Evolutionary conservation across 2,113 vertebrate species (phyloP).

Genomic region (Riparia riparia): DNA sequence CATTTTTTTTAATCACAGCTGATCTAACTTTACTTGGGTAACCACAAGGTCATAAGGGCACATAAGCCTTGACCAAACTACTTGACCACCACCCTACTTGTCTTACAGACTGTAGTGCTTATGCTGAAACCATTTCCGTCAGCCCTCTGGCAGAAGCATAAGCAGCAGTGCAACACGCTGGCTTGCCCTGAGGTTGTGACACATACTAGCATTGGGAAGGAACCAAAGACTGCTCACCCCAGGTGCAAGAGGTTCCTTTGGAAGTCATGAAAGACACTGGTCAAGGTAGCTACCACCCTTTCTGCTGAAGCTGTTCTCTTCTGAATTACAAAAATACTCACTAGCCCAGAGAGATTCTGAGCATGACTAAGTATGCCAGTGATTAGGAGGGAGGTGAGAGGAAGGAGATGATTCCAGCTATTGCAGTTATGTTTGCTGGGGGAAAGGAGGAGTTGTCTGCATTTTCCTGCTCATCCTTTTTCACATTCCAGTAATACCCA

Average conservation of each 20-base stretch:
- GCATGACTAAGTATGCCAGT: rapidly evolving
- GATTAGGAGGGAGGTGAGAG: background rate
- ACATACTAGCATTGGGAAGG: background rate
- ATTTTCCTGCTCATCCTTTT: background rate
- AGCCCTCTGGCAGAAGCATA: background rate
- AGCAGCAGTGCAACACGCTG: background rate
- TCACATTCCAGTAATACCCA: background rate
- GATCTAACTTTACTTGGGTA: background rate
- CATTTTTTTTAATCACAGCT: background rate
- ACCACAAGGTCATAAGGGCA: background rate
- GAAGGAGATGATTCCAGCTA: background rate
- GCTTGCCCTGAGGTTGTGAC: background rate
- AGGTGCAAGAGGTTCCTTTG: background rate
- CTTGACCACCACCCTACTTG: background rate
- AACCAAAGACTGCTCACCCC: background rate
- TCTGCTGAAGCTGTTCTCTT: background rate
- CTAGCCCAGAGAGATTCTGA: background rate
- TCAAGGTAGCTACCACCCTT: background rate
- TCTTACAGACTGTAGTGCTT: background rate
- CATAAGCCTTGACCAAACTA: background rate
- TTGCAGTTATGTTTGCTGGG: rapidly evolving
- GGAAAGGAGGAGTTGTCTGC: background rate
- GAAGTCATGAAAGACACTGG: background rate
- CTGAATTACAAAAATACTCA: background rate
- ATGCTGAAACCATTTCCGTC: background rate